Evolutionary conservation across 92 coral and sea anemone genomes (phyloP).

Genomic region (Hydrozoanthus gracilis): DNA sequence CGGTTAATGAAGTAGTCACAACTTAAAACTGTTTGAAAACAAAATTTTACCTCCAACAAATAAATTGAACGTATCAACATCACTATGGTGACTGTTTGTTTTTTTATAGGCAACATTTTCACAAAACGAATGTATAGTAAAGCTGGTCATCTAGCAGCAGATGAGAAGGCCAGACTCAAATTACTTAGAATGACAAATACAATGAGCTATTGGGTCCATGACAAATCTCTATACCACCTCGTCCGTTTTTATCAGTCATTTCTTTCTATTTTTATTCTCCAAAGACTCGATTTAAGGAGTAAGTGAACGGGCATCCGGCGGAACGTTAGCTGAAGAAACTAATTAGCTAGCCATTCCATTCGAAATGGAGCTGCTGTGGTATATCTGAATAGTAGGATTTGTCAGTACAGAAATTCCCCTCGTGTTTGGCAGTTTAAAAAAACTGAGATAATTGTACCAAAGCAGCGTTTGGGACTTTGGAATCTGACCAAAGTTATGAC

Average conservation of each 20-base stretch:
- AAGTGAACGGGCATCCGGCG: too few species aligned
- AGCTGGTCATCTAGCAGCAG: background rate
- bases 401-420: background rate
- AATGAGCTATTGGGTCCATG: background rate
- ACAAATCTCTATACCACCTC: background rate
- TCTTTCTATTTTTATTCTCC: background rate
- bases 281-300: too few species aligned
- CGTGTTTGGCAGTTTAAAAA: background rate
- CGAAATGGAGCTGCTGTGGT: too few species aligned
- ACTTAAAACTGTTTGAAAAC: background rate
- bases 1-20: background rate
- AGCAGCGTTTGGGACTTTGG: background rate
- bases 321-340: too few species aligned
- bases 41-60: background rate
- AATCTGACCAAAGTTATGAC: background rate
- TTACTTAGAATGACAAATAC: background rate
- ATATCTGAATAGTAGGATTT: background rate
- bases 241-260: background rate
- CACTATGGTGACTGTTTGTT: too few species aligned
- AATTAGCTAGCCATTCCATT: too few species aligned
- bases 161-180: background rate
- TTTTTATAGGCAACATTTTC: too few species aligned
- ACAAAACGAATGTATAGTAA: too few species aligned
- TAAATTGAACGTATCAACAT: background rate
- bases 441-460: background rate